phyloP scores from a whole-genome alignment of 2,888 invertebrate species.

The Pachycephus smyrnensis region DNA sequence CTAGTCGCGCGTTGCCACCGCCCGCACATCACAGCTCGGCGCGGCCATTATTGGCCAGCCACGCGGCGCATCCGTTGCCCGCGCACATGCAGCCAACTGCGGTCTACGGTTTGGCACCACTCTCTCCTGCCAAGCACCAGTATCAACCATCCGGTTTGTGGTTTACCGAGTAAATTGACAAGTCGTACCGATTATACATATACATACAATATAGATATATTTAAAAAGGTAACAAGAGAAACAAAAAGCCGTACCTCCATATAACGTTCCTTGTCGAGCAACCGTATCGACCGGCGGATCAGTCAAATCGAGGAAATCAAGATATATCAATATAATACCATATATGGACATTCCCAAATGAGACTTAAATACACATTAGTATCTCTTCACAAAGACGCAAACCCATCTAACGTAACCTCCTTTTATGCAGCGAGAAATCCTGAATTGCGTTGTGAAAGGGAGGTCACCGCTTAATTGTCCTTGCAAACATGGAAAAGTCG shows the following conservation, averaged over 20 bases:
- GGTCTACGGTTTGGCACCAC: constrained; percentile 76
- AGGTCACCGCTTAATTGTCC: neutral
- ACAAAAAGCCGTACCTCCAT: neutral
- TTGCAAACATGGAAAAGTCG: neutral
- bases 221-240: neutral
- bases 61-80: constrained; percentile 82
- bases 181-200: constrained; percentile 4
- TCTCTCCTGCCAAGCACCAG: constrained; percentile 79
- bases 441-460: neutral
- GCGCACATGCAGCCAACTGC: constrained; percentile 81
- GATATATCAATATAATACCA: neutral
- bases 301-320: neutral
- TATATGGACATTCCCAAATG: too few relatives aligned
- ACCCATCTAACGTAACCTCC: neutral
- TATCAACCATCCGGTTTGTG: constrained; percentile 79
- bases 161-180: constrained; percentile 76
- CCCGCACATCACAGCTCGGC: constrained; percentile 87
- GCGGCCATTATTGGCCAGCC: constrained; percentile 74
- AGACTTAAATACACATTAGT: neutral
- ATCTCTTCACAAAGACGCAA: neutral
- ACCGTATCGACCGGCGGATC: neutral
- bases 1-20: constrained; percentile 78
- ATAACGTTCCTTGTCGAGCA: neutral
- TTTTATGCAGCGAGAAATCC: neutral
- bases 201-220: neutral